phyloP scores from a whole-genome alignment of 2,113 vertebrate species.

The Cololabis saira region DNA sequence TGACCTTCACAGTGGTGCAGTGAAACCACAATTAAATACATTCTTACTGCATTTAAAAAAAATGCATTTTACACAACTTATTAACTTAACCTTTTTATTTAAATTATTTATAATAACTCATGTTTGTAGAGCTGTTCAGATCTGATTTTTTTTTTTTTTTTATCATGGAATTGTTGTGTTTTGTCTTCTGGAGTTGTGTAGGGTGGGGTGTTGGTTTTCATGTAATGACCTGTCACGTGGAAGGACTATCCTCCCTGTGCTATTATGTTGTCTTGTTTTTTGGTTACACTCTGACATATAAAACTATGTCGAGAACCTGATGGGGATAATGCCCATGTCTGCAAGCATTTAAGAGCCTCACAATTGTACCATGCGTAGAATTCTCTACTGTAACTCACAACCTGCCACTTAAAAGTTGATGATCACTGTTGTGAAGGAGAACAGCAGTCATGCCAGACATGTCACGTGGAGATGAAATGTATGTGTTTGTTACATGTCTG shows the following conservation, averaged over 20 bases:
- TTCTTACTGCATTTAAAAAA: not conserved
- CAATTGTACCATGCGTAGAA: not conserved
- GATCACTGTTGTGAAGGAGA: constrained; percentile 22
- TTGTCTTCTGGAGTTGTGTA: not conserved
- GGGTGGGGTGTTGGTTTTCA: constrained; percentile 28
- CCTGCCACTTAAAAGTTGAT: constrained; percentile 9
- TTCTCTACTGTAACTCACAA: constrained; percentile 32
- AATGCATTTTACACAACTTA: not conserved
- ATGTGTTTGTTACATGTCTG: constrained; percentile 4
- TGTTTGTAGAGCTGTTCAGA: too few relatives aligned
- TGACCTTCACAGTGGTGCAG: constrained; percentile 23
- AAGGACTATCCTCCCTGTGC: not conserved
- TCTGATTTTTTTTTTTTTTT: not conserved
- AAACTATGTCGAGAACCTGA: not conserved
- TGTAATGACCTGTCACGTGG: constrained; percentile 27
- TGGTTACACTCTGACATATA: constrained; percentile 3
- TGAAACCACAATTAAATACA: not conserved
- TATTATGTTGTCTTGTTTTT: constrained; percentile 17
- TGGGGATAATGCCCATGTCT: not conserved
- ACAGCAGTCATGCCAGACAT: constrained; percentile 32
- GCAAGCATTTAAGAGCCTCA: not conserved
- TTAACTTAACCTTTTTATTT: too few relatives aligned
- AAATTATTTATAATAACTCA: too few relatives aligned
- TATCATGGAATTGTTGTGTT: not conserved
- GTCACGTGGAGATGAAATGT: constrained; percentile 46